Conservation (phyloP, 1,140 invertebrate genomes). For the Saxidomus purpurata region DNA sequence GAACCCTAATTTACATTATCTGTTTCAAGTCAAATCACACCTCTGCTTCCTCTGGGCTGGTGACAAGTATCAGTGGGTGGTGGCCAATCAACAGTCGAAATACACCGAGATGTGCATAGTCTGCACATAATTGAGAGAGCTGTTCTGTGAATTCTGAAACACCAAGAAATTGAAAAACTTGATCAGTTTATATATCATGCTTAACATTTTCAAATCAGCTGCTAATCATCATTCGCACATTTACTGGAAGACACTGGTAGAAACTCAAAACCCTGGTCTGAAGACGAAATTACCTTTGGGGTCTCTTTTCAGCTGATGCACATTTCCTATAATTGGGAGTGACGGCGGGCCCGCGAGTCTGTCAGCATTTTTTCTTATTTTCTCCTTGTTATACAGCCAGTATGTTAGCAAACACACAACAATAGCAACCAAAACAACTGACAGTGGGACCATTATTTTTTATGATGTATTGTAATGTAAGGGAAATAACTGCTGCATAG, state of each 20-base stretch:
- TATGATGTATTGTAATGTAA: too few species aligned
- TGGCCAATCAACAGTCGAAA: conserved; percentile 41
- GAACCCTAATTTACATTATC: too few species aligned
- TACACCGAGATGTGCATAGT: conserved; percentile 1
- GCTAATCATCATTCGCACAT: too few species aligned
- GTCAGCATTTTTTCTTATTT: conserved; percentile 35
- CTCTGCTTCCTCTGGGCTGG: conserved; percentile 47
- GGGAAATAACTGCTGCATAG: too few species aligned
- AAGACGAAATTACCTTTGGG: conserved; percentile 36
- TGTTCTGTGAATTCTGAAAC: conserved; percentile 49
- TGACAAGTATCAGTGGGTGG: conserved; percentile 41
- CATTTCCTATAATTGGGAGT: conserved; percentile 50
- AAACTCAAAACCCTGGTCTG: too few species aligned
- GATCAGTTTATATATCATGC: too few species aligned
- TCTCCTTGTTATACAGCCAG: conserved; percentile 22
- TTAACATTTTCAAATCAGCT: too few species aligned
- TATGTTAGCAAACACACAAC: conserved; percentile 29
- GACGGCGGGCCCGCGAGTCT: conserved; percentile 29
- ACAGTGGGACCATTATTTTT: conserved; percentile 46
- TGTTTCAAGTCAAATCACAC: background rate
- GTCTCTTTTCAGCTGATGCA: conserved; percentile 49
- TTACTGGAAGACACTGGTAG: too few species aligned
- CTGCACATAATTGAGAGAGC: background rate
- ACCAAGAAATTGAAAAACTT: too few species aligned
- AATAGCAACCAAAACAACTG: background rate